Evolutionary conservation across 2,888 invertebrate species (phyloP), one percentile per base, ranked within the genome.

Genomic region (Amorpha juglandis): DNA sequence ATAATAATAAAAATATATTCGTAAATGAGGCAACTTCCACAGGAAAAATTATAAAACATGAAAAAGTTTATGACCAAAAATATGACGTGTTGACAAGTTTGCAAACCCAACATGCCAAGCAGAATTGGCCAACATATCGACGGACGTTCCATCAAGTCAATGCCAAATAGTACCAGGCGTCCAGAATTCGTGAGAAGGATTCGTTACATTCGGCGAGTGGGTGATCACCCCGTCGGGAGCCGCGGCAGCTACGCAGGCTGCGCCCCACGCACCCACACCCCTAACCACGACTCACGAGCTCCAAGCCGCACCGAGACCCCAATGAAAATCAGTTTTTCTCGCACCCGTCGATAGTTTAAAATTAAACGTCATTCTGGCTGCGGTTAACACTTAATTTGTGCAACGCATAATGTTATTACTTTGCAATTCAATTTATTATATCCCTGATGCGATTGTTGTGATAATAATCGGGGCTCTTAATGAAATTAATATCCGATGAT

Each of bases 161-260:
- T 93, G 93, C 93, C 93, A 93, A 93, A 87, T 91, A 86, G 84
- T 89, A 93, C 92, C 81, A 93, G 92, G 93, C 77, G 70, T 64
- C 38, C 83, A 90, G 80, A 78, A 83, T 69, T 65, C 11, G 66
- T 63, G 66, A 83, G 86, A 78, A 86, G 82, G 78, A 78, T 73
- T 67, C 65, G 73, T 88, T 86, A 84, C 84, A 86, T 73, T 73
- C 72, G 63, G 52, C 63, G 51, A 47, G 45, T 48, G 42, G 58
- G 58, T 58, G 58, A 58, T 71, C 72, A 74, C 71, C 72, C 75
- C 70, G 73, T 71, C 69, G 74, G 50, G 19, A 50, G 48, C 42
- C 45, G 78, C 45, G 45, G 45, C 1, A 45, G 45, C 45, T 71
- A 71, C 76, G 67, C 71, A 65, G 68, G 67, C 70, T 64, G 68